Evolutionary conservation across 2,888 invertebrate genomes (phyloP), one percentile per base, ranked within the genome.

Genomic region (Liopterus haemorrhoidalis): DNA sequence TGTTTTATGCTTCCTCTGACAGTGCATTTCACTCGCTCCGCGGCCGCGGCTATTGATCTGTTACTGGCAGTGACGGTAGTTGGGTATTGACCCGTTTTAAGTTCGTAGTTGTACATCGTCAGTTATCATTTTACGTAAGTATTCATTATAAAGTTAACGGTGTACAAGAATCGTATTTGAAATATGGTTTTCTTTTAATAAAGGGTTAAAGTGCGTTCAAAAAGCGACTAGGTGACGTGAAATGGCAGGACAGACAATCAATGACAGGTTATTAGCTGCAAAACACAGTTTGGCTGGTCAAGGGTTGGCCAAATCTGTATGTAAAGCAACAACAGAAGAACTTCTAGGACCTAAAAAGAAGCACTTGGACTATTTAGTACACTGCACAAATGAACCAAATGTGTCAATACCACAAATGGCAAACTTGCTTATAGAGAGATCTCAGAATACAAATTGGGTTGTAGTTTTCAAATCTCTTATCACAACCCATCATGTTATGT

Each of bases 241-340:
- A 68, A 90, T 91, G 90, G 89, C 93, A 68, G 95, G 96, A 70
- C 97, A 97, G 79, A 96, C 95, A 69, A 91, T 97, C 70, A 92
- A 90, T 77, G 97, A 97, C 75, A 85, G 96, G 73, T 82, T 99
- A 62, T 79, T 94, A 66, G 97, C 99, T 62, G 99, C 99, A 59
- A 89, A 92, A 70, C 95, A 97, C 76, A 96, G 95, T 73, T 82
- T 99, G 70, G 95, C 97, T 70, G 99, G 99, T 63, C 97, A 97
- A 78, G 96, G 97, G 61, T 79, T 99, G 65, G 99, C 97, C 54
- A 99, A 99, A 78, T 93, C 96, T 58, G 97, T 99, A 60, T 97
- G 99, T 79, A 99, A 99, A 80, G 96, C 99, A 52, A 99, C 99
- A 56, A 99, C 99, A 58, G 99, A 99, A 79, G 99, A 99, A 78